A percentile compares a stretch with the other conserved stretches of the same genome.
Evolutionary conservation across 2,797 vertebrate genomes (phyloP).

Genomic region (Micromesistius poutassou): DNA sequence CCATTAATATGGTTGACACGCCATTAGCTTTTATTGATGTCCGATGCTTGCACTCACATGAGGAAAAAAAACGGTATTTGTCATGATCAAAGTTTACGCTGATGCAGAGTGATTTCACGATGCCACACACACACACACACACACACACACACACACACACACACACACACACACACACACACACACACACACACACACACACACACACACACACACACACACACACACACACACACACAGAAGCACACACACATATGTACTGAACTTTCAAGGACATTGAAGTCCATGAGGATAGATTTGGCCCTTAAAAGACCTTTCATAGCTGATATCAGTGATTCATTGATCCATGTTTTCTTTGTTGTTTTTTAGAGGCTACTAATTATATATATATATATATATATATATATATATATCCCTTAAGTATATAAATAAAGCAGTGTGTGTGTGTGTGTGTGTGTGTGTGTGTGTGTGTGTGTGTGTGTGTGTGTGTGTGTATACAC

Average conservation of each 20-base stretch:
- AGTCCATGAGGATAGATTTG: background rate
- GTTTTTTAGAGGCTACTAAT: background rate
- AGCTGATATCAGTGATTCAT: background rate
- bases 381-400: background rate
- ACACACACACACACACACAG: background rate
- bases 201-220: background rate
- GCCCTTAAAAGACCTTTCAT: background rate
- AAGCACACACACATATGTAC: background rate
- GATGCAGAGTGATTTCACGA: conserved; percentile 55
- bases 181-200: background rate
- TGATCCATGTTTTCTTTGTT: background rate
- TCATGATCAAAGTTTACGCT: conserved; percentile 64
- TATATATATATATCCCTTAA: background rate
- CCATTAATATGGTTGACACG: conserved; percentile 64
- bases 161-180: background rate
- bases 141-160: conserved; percentile 22
- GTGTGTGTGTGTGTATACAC: conserved; percentile 7
- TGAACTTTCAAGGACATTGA: background rate
- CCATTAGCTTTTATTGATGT: conserved; percentile 72
- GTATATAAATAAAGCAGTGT: no score
- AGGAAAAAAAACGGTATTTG: conserved; percentile 67
- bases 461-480: conserved; percentile 7
- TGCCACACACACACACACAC: conserved; percentile 54
- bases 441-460: background rate
- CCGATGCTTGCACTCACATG: conserved; percentile 57